A percentile compares a stretch with the other conserved stretches of the same genome.
Evolutionary conservation across 2,888 invertebrate species (phyloP).

Genomic region (Conistra vaccinii): DNA sequence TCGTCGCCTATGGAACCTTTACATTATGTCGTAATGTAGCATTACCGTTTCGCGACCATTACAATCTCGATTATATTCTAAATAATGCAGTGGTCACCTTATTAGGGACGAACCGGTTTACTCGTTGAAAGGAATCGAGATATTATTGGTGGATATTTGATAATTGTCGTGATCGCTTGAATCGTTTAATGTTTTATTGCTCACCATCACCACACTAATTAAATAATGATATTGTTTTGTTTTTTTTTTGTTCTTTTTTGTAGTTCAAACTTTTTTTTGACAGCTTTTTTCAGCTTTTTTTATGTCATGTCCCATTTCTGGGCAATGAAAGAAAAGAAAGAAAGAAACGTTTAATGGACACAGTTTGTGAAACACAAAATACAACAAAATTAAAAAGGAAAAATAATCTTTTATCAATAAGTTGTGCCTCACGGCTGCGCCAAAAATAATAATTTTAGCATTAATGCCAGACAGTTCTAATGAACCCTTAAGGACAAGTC

Average conservation of each 20-base stretch:
- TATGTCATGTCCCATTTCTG: neutral
- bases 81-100: constrained; percentile 38
- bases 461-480: no score
- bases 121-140: neutral
- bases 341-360: no score
- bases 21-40: neutral
- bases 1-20: neutral
- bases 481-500: no score
- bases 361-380: no score
- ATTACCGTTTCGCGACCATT: neutral
- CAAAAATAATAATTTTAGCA: no score
- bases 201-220: neutral
- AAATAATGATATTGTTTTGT: neutral
- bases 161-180: neutral
- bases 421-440: no score
- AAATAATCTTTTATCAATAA: no score
- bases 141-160: constrained; percentile 3
- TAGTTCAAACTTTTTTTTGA: neutral
- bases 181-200: neutral
- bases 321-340: no score
- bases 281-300: no score
- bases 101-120: constrained; percentile 5
- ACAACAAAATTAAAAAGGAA: no score
- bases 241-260: neutral
- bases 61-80: constrained; percentile 26